Percentiles rank a stretch among this genome's conserved stretches.
Evolutionary conservation across 2,113 vertebrate genomes (phyloP).

Genomic region (Zosterops borbonicus): DNA sequence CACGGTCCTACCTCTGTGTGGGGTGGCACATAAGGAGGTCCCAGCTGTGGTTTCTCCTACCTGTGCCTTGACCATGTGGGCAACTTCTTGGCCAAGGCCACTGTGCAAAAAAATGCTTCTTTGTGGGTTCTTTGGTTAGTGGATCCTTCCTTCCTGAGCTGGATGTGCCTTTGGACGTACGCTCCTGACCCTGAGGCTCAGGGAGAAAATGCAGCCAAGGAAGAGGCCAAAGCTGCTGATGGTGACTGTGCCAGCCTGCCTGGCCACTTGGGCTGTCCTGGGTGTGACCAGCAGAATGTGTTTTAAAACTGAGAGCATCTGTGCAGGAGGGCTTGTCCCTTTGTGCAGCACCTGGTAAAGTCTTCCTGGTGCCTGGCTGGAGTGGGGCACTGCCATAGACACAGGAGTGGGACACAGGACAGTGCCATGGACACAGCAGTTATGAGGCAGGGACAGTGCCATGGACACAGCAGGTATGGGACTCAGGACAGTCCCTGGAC

Average conservation of each 20-base stretch:
- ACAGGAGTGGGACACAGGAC: not conserved
- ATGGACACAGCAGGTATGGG: not conserved
- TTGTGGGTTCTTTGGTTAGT: no score
- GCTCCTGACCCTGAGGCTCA: not conserved
- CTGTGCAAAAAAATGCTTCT: not conserved
- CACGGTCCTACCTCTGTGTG: accelerated
- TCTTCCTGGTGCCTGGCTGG: not conserved
- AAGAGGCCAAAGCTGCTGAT: not conserved
- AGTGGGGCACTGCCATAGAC: not conserved
- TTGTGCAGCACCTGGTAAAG: no score
- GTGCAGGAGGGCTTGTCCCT: not conserved
- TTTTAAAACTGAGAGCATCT: not conserved
- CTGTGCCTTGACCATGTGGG: not conserved
- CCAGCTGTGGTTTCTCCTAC: not conserved
- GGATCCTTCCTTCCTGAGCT: not conserved
- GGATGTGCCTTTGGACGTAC: not conserved
- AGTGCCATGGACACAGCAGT: not conserved
- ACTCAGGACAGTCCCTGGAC: not conserved
- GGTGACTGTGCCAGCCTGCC: not conserved
- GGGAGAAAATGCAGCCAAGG: not conserved
- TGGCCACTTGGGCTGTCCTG: not conserved
- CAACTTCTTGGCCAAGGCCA: not conserved
- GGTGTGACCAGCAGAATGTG: not conserved
- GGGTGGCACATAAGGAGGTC: not conserved
- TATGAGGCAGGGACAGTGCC: not conserved